A percentile compares a stretch with the other conserved stretches of the same genome.
Conservation (phyloP, 2,797 vertebrate genomes). For the Crotalus adamanteus region DNA sequence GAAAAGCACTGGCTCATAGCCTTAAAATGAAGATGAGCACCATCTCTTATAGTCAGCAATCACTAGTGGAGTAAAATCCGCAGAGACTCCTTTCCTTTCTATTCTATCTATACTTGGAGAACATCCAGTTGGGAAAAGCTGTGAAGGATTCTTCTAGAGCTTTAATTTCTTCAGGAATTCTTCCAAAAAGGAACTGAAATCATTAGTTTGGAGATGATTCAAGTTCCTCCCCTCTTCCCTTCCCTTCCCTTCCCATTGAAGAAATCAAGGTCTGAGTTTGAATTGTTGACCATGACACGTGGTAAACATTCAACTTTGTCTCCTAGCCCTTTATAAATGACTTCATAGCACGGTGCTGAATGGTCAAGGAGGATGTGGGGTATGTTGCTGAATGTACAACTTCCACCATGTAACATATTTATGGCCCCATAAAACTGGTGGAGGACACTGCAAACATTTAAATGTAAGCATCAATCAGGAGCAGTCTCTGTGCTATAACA, state of each 20-base stretch:
- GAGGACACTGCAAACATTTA: conserved; percentile 13
- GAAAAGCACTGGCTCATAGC: not conserved
- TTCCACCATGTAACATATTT: not conserved
- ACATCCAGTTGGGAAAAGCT: not conserved
- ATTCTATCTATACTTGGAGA: not conserved
- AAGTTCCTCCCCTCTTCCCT: not conserved
- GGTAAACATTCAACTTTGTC: conserved; percentile 44
- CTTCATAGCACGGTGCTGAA: not conserved
- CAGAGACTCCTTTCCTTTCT: not conserved
- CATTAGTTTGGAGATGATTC: not conserved
- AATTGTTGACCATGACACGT: conserved; percentile 15
- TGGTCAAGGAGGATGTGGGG: not conserved
- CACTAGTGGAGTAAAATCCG: not conserved
- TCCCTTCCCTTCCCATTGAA: not conserved
- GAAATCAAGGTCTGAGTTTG: conserved; percentile 21
- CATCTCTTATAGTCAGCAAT: not conserved
- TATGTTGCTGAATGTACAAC: conserved; percentile 2
- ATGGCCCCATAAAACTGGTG: not conserved
- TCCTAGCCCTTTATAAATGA: conserved; percentile 33
- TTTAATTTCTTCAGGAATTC: not conserved
- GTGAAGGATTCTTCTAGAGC: not conserved
- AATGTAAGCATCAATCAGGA: conserved; percentile 28
- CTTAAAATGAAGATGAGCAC: not conserved
- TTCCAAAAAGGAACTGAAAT: conserved; percentile 14
- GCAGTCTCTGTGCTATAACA: conserved; percentile 12